Base-by-base conservation (phyloP, 2,888 invertebrate species). In the Harpalus rubripes region DNA sequence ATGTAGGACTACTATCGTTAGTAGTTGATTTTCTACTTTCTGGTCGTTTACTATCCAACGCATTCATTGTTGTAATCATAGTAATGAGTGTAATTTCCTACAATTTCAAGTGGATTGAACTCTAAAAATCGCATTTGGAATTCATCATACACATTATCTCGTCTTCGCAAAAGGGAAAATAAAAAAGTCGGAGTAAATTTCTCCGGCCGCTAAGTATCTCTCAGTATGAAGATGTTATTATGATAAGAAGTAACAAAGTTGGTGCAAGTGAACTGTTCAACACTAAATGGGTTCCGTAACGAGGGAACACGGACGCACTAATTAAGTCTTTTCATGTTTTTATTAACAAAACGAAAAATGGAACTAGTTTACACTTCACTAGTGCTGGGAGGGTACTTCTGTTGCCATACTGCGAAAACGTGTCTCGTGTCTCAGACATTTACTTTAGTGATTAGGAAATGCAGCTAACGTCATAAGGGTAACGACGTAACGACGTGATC, bases 321-420 rank as follows among this genome's bases (percentile, higher is more conserved):
- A 81, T 81, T 81, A 81, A 81, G 68, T 81, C 81, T 68, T 81
- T 81, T 68, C 81, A 68, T 16, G 81, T 41, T 68, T 81, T 81
- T 81, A 81, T 81, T 81, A 65, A 52, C 65, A 81, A 65, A 81
- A 65, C 68, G 81, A 52, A 63, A 81, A 81, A 81, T 65, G 0
- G 15, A 39, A 72, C 41, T 52, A 81, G 12, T 81, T 81, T 68
- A 56, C 68, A 32, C 52, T 74, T 18, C 22, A 4, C 63, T 22
- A 10, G 59, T 16, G 59, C 15, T 7, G 16, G 15, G 7, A 12
- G 7, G 7, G 59, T 16, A 4, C 56, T 61, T 52, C 7, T 61
- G 15, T 6, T 12, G 63, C 63, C 12, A 63, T 26, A 12, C 63
- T 26, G 63, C 22, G 12, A 22, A 16, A 22, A 18, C 18, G 63